A percentile compares a stretch with the other conserved stretches of the same genome.
Evolutionary conservation across 2,888 invertebrate genomes (phyloP).

Genomic region (Tenodera sinensis): DNA sequence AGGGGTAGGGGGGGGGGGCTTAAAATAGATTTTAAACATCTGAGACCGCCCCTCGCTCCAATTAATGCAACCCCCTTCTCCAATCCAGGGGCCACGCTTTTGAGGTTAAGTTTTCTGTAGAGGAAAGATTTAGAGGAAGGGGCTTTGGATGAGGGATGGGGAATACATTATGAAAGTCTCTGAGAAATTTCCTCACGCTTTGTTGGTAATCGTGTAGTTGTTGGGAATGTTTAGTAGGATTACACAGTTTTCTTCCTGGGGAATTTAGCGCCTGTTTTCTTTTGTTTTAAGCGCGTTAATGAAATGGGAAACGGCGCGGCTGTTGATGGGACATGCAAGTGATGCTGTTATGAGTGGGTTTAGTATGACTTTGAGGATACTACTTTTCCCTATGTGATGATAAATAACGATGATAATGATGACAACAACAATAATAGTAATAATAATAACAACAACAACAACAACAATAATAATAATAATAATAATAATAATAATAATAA

Average conservation of each 20-base stretch:
- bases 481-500: too few relatives aligned
- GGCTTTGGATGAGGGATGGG: not conserved
- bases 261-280: not conserved
- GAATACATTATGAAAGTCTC: not conserved
- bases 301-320: not conserved
- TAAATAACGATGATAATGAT: too few relatives aligned
- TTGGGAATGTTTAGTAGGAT: not conserved
- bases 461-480: too few relatives aligned
- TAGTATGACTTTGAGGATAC: too few relatives aligned
- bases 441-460: too few relatives aligned
- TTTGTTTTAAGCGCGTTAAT: not conserved
- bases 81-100: not conserved
- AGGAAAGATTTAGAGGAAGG: not conserved
- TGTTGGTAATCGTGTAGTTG: not conserved
- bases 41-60: not conserved
- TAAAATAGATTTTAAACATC: conserved; percentile 13
- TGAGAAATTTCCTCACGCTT: not conserved
- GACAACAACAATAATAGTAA: too few relatives aligned
- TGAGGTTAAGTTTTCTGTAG: not conserved
- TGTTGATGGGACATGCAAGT: too few relatives aligned
- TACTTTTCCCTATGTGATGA: too few relatives aligned
- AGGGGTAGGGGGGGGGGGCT: not conserved
- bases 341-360: too few relatives aligned
- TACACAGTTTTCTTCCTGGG: not conserved
- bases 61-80: not conserved